Evolutionary conservation across 2,888 invertebrate genomes (phyloP).

Genomic region (Melieria omissa): DNA sequence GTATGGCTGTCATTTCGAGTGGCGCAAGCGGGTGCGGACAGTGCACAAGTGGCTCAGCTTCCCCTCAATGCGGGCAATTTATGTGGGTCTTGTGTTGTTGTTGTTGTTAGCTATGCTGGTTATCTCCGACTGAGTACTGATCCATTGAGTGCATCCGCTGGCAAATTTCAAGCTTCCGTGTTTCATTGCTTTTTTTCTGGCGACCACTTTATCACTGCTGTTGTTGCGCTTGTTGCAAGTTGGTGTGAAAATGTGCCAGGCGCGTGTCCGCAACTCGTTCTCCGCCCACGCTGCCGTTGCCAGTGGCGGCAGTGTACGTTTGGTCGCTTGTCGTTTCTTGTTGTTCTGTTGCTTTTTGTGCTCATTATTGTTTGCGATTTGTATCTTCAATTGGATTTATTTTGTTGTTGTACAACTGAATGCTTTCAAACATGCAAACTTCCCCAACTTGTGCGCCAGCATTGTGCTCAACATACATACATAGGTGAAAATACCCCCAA

Average conservation of each 20-base stretch:
- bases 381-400: conserved; percentile 45
- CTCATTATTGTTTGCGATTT: conserved; percentile 45
- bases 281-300: conserved; percentile 20
- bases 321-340: conserved; percentile 5
- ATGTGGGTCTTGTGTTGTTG: too few relatives aligned
- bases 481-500: not conserved
- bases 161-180: too few relatives aligned
- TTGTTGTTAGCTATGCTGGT: too few relatives aligned
- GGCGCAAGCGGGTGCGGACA: too few relatives aligned
- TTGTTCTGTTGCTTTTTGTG: conserved; percentile 18
- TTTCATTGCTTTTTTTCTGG: not conserved
- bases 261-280: conserved; percentile 48
- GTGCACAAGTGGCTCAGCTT: too few relatives aligned
- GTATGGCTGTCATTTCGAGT: too few relatives aligned
- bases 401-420: conserved; percentile 56
- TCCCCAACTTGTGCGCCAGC: conserved; percentile 43
- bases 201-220: not conserved
- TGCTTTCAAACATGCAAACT: conserved; percentile 57
- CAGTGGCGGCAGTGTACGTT: conserved; percentile 19
- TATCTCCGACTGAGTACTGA: too few relatives aligned
- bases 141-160: too few relatives aligned
- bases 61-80: too few relatives aligned
- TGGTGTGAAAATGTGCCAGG: conserved; percentile 67
- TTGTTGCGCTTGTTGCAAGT: conserved; percentile 43
- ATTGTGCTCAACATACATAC: conserved; percentile 42